phyloP scores from a whole-genome alignment of 2,113 vertebrate species.

The Parotia lawesii region DNA sequence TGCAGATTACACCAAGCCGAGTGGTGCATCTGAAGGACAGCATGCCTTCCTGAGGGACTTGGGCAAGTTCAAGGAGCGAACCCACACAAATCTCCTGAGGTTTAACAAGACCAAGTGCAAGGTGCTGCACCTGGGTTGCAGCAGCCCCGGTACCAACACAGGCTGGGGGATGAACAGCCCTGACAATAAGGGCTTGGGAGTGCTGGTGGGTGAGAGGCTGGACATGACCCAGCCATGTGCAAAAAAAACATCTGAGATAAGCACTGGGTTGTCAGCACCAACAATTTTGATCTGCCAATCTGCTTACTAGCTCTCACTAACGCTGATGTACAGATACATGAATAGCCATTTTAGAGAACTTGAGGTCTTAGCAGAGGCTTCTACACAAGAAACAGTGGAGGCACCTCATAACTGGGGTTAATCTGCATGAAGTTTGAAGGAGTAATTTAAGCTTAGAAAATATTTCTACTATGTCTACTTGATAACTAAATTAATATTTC shows the following conservation, averaged over 20 bases:
- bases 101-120: background rate
- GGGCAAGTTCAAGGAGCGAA: background rate
- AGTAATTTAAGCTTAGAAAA: background rate
- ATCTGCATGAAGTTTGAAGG: background rate
- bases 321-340: background rate
- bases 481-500: background rate
- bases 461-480: background rate
- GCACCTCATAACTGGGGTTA: background rate
- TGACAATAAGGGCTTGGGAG: too few species aligned
- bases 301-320: background rate
- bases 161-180: background rate
- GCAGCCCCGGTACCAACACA: fast-evolving
- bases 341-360: background rate
- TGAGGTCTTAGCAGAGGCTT: background rate
- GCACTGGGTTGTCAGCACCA: background rate
- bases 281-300: background rate
- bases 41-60: background rate
- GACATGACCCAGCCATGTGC: background rate
- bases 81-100: background rate
- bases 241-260: background rate
- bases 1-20: background rate
- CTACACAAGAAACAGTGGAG: background rate
- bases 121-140: background rate
- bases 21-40: background rate
- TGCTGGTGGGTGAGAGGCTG: background rate